phyloP scores from a whole-genome alignment of 2,888 invertebrate species.

The Polymixis lichenea region DNA sequence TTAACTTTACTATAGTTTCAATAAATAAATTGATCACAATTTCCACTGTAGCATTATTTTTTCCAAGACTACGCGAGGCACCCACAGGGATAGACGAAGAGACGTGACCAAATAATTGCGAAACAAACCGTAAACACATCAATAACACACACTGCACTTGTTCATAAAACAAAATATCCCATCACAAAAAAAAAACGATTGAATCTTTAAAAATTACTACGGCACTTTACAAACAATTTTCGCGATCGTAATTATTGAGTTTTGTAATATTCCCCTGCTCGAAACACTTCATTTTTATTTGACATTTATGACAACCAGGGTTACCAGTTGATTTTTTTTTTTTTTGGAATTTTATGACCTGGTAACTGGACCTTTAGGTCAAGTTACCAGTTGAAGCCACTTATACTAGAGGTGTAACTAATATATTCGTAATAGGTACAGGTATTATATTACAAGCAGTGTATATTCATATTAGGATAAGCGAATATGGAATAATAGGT shows the following conservation, averaged over 20 bases:
- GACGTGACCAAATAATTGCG: constrained; percentile 80
- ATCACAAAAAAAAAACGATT: constrained; percentile 56
- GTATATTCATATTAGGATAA: too few relatives aligned
- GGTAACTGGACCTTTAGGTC: too few relatives aligned
- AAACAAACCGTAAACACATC: constrained; percentile 85
- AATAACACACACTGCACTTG: constrained; percentile 75
- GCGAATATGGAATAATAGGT: too few relatives aligned
- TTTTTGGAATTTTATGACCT: too few relatives aligned
- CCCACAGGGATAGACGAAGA: constrained; percentile 66
- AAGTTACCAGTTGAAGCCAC: too few relatives aligned
- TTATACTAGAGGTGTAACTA: too few relatives aligned
- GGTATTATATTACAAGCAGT: too few relatives aligned
- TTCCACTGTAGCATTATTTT: constrained; percentile 21
- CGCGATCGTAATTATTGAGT: constrained; percentile 45
- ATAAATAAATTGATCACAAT: constrained; percentile 6
- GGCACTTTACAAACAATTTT: constrained; percentile 42
- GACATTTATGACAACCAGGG: constrained; percentile 51
- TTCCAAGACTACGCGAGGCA: constrained; percentile 67
- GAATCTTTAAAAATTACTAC: constrained; percentile 30
- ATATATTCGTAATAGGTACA: too few relatives aligned
- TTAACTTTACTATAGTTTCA: neutral
- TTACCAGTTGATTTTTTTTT: neutral
- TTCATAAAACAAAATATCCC: constrained; percentile 61
- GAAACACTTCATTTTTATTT: constrained; percentile 65
- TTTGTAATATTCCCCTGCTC: constrained; percentile 50